A percentile compares a stretch with the other conserved stretches of the same genome.
These are phyloP conservation scores for Dilophus febrilis DNA, from an alignment of 2,888 invertebrate species.

Conservation along the genomic window DNA sequence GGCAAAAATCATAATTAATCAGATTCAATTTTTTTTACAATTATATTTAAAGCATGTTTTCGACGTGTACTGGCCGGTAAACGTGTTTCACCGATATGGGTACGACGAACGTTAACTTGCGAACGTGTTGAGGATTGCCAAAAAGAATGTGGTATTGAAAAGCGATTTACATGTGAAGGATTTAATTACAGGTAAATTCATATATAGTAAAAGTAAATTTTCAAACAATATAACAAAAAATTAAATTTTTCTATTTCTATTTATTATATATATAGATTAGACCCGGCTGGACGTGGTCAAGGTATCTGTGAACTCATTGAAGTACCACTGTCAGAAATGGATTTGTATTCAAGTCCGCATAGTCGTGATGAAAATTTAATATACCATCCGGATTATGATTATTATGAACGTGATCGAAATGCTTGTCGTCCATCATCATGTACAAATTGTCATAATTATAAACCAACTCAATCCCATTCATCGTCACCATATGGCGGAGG, in stretches of 20 bases:
- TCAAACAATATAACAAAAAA: too few relatives aligned
- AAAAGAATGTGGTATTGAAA: constrained; percentile 55
- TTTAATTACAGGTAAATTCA: constrained; percentile 53
- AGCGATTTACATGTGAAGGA: constrained; percentile 60
- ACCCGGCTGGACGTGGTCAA: constrained; percentile 49
- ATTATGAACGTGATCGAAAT: constrained; percentile 60
- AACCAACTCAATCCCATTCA: background rate
- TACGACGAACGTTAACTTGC: constrained; percentile 49
- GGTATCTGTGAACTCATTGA: constrained; percentile 65
- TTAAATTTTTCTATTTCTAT: constrained; percentile 2
- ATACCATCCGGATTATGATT: constrained; percentile 51
- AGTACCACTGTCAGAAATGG: constrained; percentile 49
- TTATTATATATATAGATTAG: constrained; percentile 33
- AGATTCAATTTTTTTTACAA: too few relatives aligned
- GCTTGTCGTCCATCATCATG: constrained; percentile 35
- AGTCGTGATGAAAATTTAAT: constrained; percentile 33
- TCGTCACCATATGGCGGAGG: too few relatives aligned
- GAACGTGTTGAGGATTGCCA: constrained; percentile 61
- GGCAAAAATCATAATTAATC: too few relatives aligned
- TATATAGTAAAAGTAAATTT: background rate
- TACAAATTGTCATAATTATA: constrained; percentile 18
- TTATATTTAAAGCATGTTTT: constrained; percentile 50
- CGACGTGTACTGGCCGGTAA: constrained; percentile 58
- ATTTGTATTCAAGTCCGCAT: constrained; percentile 33
- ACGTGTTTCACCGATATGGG: constrained; percentile 48